Evolutionary conservation across 1,140 invertebrate genomes (phyloP).

Genomic region (Panagrolaimus sp.): DNA sequence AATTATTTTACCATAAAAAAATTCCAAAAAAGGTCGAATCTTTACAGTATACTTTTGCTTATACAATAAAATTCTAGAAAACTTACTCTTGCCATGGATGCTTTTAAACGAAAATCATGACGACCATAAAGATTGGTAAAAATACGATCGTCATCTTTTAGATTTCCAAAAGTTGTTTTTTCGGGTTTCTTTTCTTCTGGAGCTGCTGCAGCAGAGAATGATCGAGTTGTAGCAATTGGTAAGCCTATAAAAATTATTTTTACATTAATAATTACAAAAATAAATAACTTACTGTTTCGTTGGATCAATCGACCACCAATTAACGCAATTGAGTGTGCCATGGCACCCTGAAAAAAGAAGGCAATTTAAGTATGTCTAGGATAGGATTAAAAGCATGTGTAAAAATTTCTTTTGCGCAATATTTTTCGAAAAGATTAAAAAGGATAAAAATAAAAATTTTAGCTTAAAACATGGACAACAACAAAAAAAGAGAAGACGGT

Average conservation of each 20-base stretch:
- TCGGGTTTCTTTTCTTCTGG: conserved; percentile 47
- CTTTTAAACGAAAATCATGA: conserved; percentile 85
- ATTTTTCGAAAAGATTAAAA: too few species aligned
- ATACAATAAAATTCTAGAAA: neutral
- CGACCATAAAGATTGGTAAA: conserved; percentile 97
- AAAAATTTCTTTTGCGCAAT: neutral
- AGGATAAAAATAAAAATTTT: too few species aligned
- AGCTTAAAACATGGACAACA: too few species aligned
- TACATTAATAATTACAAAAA: neutral
- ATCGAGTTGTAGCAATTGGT: neutral
- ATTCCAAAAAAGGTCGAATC: neutral
- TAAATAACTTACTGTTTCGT: neutral
- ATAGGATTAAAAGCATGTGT: neutral
- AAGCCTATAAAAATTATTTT: conserved; percentile 8
- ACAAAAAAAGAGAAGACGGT: too few species aligned
- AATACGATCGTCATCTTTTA: conserved; percentile 87
- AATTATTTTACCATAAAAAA: conserved; percentile 19
- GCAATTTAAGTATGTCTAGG: neutral
- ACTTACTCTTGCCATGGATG: conserved; percentile 72
- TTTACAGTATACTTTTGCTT: neutral
- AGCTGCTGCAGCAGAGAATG: conserved; percentile 8
- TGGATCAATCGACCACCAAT: neutral
- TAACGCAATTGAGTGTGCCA: neutral
- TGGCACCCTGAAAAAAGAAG: neutral
- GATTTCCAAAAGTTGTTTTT: conserved; percentile 53